A percentile compares a stretch with the other conserved stretches of the same genome.
phyloP scores from a whole-genome alignment of 2,797 vertebrate species.

The Sciurus carolinensis region DNA sequence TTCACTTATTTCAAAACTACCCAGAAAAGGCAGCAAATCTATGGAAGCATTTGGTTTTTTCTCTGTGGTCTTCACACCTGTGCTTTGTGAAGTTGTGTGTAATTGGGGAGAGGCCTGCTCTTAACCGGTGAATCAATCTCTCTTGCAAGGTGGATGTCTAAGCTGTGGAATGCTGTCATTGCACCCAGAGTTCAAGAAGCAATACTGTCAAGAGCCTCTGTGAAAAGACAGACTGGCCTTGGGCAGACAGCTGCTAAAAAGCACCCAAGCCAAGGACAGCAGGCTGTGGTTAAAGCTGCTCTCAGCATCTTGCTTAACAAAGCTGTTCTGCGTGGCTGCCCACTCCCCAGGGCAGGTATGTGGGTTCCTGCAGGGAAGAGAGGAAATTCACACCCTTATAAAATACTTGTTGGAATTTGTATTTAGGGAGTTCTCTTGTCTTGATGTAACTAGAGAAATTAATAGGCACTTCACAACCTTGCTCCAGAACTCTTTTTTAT shows the following conservation, averaged over 20 bases:
- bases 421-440: neutral
- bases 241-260: constrained; percentile 89
- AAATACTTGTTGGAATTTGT: neutral
- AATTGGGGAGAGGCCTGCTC: neutral
- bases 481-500: neutral
- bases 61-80: neutral
- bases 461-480: neutral
- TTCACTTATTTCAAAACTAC: neutral
- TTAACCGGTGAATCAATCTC: constrained; percentile 41
- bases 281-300: constrained; percentile 96
- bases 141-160: constrained; percentile 94
- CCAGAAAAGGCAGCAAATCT: neutral
- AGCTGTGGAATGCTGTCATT: constrained; percentile 96
- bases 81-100: neutral
- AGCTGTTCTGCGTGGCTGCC: constrained; percentile 95
- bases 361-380: neutral
- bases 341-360: constrained; percentile 94
- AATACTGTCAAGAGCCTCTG: constrained; percentile 94
- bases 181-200: constrained; percentile 96
- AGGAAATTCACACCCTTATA: neutral
- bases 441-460: constrained; percentile 48
- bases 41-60: neutral
- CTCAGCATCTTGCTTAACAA: constrained; percentile 98
- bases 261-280: constrained; percentile 94
- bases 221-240: constrained; percentile 89